Evolutionary conservation across 2,888 invertebrate genomes (phyloP).

Genomic region (Tinea semifulvella): DNA sequence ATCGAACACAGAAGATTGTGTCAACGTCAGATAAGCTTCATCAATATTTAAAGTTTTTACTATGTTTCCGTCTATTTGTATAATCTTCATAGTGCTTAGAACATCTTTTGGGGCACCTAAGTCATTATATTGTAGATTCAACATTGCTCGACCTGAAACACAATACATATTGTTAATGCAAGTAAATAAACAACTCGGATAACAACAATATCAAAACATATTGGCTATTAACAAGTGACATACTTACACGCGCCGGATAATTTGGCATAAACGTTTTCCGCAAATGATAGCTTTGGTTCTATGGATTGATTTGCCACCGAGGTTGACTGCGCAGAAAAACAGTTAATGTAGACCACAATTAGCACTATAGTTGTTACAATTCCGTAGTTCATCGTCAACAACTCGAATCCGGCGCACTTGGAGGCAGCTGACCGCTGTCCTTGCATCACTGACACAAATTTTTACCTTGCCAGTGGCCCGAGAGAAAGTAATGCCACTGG

Average conservation of each 20-base stretch:
- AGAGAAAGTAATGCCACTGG: slow-evolving; percentile 47
- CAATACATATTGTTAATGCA: background rate
- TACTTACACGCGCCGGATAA: slow-evolving; percentile 58
- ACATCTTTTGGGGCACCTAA: slow-evolving; percentile 38
- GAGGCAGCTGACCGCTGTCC: slow-evolving; percentile 22
- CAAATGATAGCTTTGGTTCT: slow-evolving; percentile 35
- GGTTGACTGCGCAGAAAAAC: background rate
- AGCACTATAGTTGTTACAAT: background rate
- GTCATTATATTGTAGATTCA: slow-evolving; percentile 45
- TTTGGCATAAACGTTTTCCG: slow-evolving; percentile 48
- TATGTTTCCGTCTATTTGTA: slow-evolving; percentile 35
- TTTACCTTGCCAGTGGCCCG: slow-evolving; percentile 57
- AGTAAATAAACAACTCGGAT: background rate
- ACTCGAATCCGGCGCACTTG: background rate
- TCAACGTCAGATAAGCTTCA: slow-evolving; percentile 41
- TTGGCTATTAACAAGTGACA: background rate
- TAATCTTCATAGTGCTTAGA: slow-evolving; percentile 48
- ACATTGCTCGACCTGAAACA: slow-evolving; percentile 53
- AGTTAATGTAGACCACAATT: background rate
- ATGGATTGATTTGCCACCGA: background rate
- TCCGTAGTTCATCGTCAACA: slow-evolving; percentile 5
- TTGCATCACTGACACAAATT: slow-evolving; percentile 38
- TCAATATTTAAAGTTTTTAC: slow-evolving; percentile 41
- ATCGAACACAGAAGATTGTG: slow-evolving; percentile 41
- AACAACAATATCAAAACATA: no score